Evolutionary conservation across 2,113 vertebrate species (phyloP).

Genomic region (Nanorana parkeri): DNA sequence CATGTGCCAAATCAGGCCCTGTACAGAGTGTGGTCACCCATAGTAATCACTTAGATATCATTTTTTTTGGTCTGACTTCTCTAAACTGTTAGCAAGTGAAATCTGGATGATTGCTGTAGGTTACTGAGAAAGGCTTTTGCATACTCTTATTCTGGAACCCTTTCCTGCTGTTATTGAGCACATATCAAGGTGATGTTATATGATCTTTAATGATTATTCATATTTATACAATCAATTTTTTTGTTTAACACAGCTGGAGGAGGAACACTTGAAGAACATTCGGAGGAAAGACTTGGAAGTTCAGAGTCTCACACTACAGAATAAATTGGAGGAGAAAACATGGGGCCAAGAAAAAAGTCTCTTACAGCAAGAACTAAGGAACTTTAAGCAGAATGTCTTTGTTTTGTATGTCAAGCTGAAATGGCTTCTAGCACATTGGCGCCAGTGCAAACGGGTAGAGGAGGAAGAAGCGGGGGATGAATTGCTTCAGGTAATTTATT

Average conservation of each 20-base stretch:
- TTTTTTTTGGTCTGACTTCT: too few relatives aligned
- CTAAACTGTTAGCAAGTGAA: too few relatives aligned
- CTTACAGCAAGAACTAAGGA: conserved; percentile 87
- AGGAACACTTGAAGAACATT: conserved; percentile 78
- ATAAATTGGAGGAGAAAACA: conserved; percentile 78
- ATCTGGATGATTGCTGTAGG: too few relatives aligned
- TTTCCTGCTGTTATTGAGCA: too few relatives aligned
- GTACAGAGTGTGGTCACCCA: too few relatives aligned
- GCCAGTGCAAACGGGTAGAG: conserved; percentile 75
- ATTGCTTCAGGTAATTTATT: conserved; percentile 75
- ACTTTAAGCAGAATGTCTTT: conserved; percentile 89
- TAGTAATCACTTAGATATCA: too few relatives aligned
- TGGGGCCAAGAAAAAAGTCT: conserved; percentile 87
- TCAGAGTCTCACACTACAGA: conserved; percentile 85
- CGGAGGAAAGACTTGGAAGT: conserved; percentile 85
- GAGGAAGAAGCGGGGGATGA: conserved; percentile 70
- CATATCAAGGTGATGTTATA: too few relatives aligned
- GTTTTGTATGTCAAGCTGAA: conserved; percentile 92
- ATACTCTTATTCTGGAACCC: too few relatives aligned
- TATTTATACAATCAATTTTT: background rate
- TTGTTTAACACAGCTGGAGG: conserved; percentile 75
- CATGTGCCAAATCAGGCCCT: too few relatives aligned
- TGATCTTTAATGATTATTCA: too few relatives aligned
- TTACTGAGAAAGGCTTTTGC: too few relatives aligned
- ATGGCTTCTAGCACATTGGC: conserved; percentile 91